A percentile compares a stretch with the other conserved stretches of the same genome.
These are phyloP conservation scores for Styela clava DNA, from an alignment of 23 tunicate genomes.

Conservation along the genomic window DNA sequence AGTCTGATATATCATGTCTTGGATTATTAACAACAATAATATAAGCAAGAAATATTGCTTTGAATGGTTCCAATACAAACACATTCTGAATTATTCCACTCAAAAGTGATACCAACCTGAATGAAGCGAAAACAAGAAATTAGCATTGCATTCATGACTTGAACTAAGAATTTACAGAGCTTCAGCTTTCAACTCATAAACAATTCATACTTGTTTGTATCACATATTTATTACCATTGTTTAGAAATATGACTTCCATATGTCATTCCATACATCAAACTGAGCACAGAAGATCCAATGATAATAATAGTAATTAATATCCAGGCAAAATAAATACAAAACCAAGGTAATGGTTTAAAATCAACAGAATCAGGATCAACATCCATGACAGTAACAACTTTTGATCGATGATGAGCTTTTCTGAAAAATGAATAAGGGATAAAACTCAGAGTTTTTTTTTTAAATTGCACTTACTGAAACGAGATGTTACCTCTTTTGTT, in stretches of 20 bases:
- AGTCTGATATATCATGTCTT: conserved; percentile 38
- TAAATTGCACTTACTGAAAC: no score
- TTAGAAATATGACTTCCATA: conserved; percentile 35
- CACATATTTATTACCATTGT: conserved; percentile 42
- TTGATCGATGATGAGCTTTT: conserved; percentile 9
- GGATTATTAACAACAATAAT: not conserved
- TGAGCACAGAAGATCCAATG: conserved; percentile 7
- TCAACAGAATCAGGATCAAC: conserved; percentile 31
- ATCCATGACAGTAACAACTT: conserved; percentile 5
- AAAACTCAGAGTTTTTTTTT: no score
- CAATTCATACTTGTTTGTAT: no score
- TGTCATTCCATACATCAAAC: conserved; percentile 27
- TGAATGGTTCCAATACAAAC: conserved; percentile 36
- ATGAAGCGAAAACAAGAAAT: not conserved
- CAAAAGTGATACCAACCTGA: conserved; percentile 53
- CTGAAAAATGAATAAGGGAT: no score
- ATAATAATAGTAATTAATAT: not conserved
- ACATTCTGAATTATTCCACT: conserved; percentile 21
- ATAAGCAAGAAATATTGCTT: conserved; percentile 34
- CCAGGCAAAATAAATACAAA: conserved; percentile 25
- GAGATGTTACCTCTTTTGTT: no score
- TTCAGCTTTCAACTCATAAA: no score
- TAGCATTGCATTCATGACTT: no score
- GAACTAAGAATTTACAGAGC: no score
- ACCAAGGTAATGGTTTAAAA: conserved; percentile 33